These are phyloP conservation scores for Picus viridis DNA, from an alignment of 2,797 vertebrate species.

Conservation along the genomic window DNA sequence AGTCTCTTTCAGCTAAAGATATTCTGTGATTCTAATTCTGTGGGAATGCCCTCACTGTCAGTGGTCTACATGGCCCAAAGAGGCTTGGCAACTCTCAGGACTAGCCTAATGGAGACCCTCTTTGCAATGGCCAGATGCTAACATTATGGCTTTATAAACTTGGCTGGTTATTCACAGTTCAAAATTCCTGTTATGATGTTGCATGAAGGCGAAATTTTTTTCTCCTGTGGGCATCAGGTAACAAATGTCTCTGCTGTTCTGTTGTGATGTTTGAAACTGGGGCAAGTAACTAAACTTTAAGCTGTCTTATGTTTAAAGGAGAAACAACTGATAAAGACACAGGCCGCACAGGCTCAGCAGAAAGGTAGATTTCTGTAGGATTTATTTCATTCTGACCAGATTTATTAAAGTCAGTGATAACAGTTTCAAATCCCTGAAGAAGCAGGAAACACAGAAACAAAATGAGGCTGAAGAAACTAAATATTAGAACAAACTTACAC, in stretches of 20 bases:
- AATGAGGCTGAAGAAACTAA: neutral
- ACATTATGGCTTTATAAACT: neutral
- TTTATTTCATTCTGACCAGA: neutral
- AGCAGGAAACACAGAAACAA: neutral
- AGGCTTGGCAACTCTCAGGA: neutral
- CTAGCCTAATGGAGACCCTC: neutral
- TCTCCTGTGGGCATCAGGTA: neutral
- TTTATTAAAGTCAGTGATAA: neutral
- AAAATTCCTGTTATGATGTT: neutral
- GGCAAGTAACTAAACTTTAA: neutral
- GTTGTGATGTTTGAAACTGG: no score
- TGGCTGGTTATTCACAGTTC: accelerated
- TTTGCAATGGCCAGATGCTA: neutral
- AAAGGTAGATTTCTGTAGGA: neutral
- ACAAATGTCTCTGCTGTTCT: neutral
- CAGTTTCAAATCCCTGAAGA: neutral
- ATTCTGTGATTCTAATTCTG: no score
- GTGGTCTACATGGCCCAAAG: neutral
- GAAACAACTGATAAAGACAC: neutral
- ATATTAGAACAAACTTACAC: neutral
- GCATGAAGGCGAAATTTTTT: neutral
- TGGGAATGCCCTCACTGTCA: accelerated
- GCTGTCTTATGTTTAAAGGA: neutral
- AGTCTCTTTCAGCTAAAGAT: no score
- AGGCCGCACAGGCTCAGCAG: neutral